Conservation (phyloP, 2,113 vertebrate genomes). For the Odontophorus gujanensis region DNA sequence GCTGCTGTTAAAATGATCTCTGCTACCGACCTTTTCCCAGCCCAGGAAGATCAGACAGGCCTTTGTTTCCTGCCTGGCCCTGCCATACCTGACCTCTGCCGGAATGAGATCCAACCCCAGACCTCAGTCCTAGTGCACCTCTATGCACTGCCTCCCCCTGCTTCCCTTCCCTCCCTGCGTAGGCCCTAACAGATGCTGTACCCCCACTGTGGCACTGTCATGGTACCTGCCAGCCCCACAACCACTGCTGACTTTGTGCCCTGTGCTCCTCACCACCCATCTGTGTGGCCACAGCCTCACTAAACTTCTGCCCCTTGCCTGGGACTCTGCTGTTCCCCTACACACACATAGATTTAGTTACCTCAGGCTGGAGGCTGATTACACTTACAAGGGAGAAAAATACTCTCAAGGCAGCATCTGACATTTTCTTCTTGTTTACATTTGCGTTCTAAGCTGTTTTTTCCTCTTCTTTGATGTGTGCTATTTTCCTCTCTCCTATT, state of each 20-base stretch:
- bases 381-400: background rate
- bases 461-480: background rate
- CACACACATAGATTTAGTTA: background rate
- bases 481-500: background rate
- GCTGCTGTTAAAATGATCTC: background rate
- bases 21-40: background rate
- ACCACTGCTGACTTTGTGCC: background rate
- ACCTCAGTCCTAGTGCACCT: background rate
- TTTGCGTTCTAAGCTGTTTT: background rate
- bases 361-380: background rate
- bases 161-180: background rate
- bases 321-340: background rate
- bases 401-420: background rate
- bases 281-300: background rate
- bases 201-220: too few species aligned
- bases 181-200: background rate
- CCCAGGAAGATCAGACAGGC: background rate
- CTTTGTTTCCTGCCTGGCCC: background rate
- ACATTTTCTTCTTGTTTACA: background rate
- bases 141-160: background rate
- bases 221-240: background rate
- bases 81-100: background rate
- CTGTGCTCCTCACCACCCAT: background rate
- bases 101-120: background rate
- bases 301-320: conserved; percentile 45